phyloP scores from a whole-genome alignment of 2,113 vertebrate genomes.

The Alouatta palliata region DNA sequence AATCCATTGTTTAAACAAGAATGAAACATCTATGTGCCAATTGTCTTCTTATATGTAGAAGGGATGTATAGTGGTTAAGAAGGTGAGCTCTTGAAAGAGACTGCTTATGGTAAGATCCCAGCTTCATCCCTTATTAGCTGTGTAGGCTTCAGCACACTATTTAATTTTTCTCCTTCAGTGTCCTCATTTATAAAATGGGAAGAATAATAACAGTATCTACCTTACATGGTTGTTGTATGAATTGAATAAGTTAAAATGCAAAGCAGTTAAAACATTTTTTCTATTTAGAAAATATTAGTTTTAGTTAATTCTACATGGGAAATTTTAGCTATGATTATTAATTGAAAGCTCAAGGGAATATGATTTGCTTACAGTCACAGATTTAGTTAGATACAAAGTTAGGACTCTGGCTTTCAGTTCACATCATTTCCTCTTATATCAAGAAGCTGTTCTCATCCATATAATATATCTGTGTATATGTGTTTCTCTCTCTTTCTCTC shows the following conservation, averaged over 20 bases:
- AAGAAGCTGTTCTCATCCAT: not conserved
- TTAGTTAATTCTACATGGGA: constrained; percentile 34
- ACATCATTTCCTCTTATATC: not conserved
- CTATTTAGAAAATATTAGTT: constrained; percentile 39
- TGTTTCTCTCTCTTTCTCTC: not conserved
- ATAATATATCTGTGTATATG: not conserved
- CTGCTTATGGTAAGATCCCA: not conserved
- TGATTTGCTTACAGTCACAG: not conserved
- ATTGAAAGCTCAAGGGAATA: not conserved
- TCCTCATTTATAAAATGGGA: not conserved
- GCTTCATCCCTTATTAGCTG: not conserved
- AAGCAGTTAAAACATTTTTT: not conserved
- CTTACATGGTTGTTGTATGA: not conserved
- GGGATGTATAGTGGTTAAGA: not conserved
- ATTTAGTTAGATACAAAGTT: not conserved
- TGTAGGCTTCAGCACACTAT: not conserved
- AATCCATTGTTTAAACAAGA: not conserved
- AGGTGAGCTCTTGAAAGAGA: not conserved
- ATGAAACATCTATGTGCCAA: not conserved
- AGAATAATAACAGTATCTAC: not conserved
- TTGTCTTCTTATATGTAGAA: not conserved
- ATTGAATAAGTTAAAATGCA: not conserved
- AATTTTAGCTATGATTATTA: constrained; percentile 11
- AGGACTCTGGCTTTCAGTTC: not conserved
- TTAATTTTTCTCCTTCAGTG: not conserved